phyloP scores from a whole-genome alignment of 2,797 vertebrate genomes.

The Galaxias olidus region DNA sequence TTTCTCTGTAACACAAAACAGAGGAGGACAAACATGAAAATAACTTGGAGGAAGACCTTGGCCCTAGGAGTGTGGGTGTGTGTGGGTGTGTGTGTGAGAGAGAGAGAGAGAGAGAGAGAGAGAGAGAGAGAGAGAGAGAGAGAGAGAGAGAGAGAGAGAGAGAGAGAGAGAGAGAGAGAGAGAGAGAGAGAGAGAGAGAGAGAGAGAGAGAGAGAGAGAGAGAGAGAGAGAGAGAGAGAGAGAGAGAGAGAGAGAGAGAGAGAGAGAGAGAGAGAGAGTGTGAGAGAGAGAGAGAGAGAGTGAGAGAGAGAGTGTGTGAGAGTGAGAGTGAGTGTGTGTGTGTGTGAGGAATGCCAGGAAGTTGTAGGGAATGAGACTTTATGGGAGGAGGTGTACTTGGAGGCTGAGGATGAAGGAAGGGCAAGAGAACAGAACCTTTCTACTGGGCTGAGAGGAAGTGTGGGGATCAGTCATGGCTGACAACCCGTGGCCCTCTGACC shows the following conservation, averaged over 20 bases:
- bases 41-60: constrained; percentile 19
- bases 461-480: constrained; percentile 49
- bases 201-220: neutral
- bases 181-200: neutral
- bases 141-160: neutral
- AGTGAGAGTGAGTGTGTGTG: constrained; percentile 1
- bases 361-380: constrained; percentile 33
- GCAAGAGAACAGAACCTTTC: constrained; percentile 45
- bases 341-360: constrained; percentile 43
- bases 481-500: constrained; percentile 35
- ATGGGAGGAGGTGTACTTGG: constrained; percentile 38
- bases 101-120: too few relatives aligned
- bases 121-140: neutral
- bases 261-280: neutral
- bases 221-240: neutral
- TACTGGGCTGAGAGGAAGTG: constrained; percentile 45
- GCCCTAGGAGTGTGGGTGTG: constrained; percentile 6
- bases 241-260: neutral
- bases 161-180: neutral
- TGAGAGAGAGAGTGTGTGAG: constrained; percentile 9
- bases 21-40: constrained; percentile 28
- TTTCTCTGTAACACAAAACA: neutral
- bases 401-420: constrained; percentile 44
- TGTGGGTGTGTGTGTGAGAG: constrained; percentile 3
- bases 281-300: neutral